phyloP scores from a whole-genome alignment of 2,797 vertebrate genomes.

The Podargus strigoides region DNA sequence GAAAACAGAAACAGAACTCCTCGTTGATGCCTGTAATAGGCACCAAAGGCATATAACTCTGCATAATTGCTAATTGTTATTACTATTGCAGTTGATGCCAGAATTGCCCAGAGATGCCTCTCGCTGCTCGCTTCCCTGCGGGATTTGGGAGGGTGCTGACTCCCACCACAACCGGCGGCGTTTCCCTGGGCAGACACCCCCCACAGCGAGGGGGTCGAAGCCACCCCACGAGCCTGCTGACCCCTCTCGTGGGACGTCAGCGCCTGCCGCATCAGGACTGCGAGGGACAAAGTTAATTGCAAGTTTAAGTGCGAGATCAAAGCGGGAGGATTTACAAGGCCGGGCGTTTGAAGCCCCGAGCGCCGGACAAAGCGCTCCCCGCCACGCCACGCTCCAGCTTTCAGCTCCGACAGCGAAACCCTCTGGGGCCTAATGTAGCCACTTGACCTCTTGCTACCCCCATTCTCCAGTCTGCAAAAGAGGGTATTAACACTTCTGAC shows the following conservation, averaged over 20 bases:
- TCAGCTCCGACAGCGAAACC: not conserved
- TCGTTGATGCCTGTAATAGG: not conserved
- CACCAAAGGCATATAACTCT: slow-evolving; percentile 28
- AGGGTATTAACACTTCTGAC: not conserved
- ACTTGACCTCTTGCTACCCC: slow-evolving; percentile 37
- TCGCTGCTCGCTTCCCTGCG: not conserved
- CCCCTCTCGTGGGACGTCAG: not conserved
- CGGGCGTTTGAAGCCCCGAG: fast-evolving
- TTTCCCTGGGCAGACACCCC: not conserved
- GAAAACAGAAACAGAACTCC: slow-evolving; percentile 33
- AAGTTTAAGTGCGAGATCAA: not conserved
- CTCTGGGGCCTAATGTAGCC: not conserved
- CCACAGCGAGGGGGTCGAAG: fast-evolving
- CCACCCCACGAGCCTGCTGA: fast-evolving
- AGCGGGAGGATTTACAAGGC: not conserved
- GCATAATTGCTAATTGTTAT: slow-evolving; percentile 44
- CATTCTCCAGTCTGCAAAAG: not conserved
- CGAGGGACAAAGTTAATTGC: not conserved
- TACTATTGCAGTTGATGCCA: slow-evolving; percentile 9
- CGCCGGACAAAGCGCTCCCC: not conserved
- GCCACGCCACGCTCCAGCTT: fast-evolving
- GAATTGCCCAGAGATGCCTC: slow-evolving; percentile 8
- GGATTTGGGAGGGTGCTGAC: not conserved
- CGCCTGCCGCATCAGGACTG: fast-evolving
- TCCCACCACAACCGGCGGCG: fast-evolving